Evolutionary conservation across 2,113 vertebrate species (phyloP), one percentile per base, ranked within the genome.

Genomic region (Sebastes fasciatus): DNA sequence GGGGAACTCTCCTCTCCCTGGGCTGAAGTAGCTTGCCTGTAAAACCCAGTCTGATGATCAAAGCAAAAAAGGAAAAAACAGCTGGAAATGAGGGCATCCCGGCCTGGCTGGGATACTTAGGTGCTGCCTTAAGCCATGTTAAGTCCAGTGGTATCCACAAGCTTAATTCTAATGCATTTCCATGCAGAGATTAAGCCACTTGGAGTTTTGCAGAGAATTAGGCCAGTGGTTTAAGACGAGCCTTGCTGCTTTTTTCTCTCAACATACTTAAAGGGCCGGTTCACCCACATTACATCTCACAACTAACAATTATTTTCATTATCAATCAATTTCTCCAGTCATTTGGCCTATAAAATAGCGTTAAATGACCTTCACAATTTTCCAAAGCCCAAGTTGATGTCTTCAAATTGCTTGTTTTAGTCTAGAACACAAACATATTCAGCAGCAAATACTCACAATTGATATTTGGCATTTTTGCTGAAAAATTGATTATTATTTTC

Each of bases 131-230:
- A 89, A 90, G 67, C 82, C 67, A 21, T 1, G 64, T 23, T 85
- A 85, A 85, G 52, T 84, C 79, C 34, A 54, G 46, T 13, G 14
- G 40, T 69, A 77, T 46, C 79, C 52, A 48, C 3, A 48, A 64
- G 74, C 75, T 88, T 34, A 66, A 78, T 63, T 76, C 54, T 62
- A 63, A 83, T 72, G 77, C 77, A 79, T 85, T 92, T 87, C 52
- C 21, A 76, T 82, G 34, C 76, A 74, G 67, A 85, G 79, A 86
- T 92, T 92, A 87, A 86, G 74, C 74, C 74, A 86, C 81, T 85
- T 84, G 80, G 65, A 81, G 77, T 76, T 52, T 61, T 74, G 66
- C 21, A 63, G 43, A 85, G 81, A 90, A 84, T 86, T 77, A 80
- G 84, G 73, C 34, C 79, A 85, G 68, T 19, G 80, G 60, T 63